Evolutionary conservation across 2,888 invertebrate species (phyloP).

Genomic region (Orthonychiurus folsomi): DNA sequence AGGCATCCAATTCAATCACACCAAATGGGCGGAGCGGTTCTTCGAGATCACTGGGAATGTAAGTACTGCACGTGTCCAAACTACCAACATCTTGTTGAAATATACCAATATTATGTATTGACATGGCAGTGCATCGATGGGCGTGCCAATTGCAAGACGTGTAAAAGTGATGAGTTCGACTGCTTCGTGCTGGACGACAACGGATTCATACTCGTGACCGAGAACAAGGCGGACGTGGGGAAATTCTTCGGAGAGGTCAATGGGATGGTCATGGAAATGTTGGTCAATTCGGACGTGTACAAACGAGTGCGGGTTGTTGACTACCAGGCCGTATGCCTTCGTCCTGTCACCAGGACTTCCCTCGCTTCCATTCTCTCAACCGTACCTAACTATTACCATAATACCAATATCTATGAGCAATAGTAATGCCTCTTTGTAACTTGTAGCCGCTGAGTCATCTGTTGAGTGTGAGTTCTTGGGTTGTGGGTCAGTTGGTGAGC

Average conservation of each 20-base stretch:
- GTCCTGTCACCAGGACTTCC: constrained; percentile 42
- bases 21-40: constrained; percentile 72
- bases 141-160: constrained; percentile 57
- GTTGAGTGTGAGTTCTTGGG: neutral
- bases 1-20: constrained; percentile 79
- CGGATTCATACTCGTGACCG: constrained; percentile 85
- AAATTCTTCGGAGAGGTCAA: constrained; percentile 88
- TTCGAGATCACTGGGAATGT: constrained; percentile 67
- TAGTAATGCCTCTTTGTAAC: too few relatives aligned
- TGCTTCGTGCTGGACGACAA: constrained; percentile 92
- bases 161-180: constrained; percentile 76
- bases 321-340: constrained; percentile 79
- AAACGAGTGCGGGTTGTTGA: constrained; percentile 78
- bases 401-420: neutral
- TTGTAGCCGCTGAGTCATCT: neutral
- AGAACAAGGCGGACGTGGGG: constrained; percentile 61
- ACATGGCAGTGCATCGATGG: constrained; percentile 31
- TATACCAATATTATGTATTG: constrained; percentile 41
- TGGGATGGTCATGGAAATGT: constrained; percentile 77
- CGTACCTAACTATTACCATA: constrained; percentile 28
- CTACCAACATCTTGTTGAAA: constrained; percentile 41
- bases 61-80: neutral
- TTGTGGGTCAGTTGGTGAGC: neutral
- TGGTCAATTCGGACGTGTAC: constrained; percentile 78
- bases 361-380: constrained; percentile 35